A percentile compares a stretch with the other conserved stretches of the same genome.
phyloP scores from a whole-genome alignment of 2,797 vertebrate genomes.

The Botia kubotai region DNA sequence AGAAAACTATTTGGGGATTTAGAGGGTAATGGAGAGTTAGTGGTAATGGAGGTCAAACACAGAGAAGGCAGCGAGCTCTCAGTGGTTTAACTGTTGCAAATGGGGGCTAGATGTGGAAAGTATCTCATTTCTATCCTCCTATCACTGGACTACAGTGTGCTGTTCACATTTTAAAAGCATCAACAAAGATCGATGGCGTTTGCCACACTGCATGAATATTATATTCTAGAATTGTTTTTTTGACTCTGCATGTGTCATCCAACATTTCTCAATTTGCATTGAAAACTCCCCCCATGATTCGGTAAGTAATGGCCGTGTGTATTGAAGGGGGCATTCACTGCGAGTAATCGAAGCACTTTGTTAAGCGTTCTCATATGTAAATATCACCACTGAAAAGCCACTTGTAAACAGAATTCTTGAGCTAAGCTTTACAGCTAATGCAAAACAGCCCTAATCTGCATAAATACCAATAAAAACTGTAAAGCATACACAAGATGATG shows the following conservation, averaged over 20 bases:
- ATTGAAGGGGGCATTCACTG: constrained; percentile 23
- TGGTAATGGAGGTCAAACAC: background rate
- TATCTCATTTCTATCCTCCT: background rate
- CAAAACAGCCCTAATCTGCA: constrained; percentile 24
- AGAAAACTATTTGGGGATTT: background rate
- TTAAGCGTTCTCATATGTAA: constrained; percentile 43
- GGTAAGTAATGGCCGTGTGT: constrained; percentile 24
- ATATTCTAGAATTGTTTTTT: constrained; percentile 37
- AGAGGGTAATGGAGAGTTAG: background rate
- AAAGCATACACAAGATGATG: constrained; percentile 14
- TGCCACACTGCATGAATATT: constrained; percentile 19
- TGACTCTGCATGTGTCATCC: constrained; percentile 38
- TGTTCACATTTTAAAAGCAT: constrained; percentile 18
- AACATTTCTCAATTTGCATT: constrained; percentile 38
- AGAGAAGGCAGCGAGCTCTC: background rate
- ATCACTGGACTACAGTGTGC: background rate
- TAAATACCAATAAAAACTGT: constrained; percentile 2
- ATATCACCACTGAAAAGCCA: constrained; percentile 38
- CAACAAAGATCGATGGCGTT: constrained; percentile 28
- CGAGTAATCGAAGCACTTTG: constrained; percentile 33
- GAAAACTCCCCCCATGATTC: constrained; percentile 6
- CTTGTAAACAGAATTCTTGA: constrained; percentile 50
- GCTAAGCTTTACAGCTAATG: constrained; percentile 41
- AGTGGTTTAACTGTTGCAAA: background rate
- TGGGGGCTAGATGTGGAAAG: constrained; percentile 7